A percentile compares a stretch with the other conserved stretches of the same genome.
phyloP scores from a whole-genome alignment of 64 coral and sea anemone species.

The Montipora capricornis region DNA sequence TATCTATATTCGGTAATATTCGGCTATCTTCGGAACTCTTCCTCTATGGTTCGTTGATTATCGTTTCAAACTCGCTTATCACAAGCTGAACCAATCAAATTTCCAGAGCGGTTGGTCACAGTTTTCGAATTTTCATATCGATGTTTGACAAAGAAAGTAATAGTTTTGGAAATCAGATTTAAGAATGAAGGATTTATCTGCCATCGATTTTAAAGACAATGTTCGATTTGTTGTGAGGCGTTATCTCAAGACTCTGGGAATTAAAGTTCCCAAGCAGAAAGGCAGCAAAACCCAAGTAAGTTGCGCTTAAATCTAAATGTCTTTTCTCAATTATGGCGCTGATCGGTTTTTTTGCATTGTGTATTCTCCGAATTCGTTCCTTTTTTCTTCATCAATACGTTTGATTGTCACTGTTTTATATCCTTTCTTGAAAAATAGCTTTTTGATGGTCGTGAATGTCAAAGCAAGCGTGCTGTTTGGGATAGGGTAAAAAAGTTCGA shows the following conservation, averaged over 20 bases:
- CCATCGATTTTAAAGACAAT: constrained; percentile 96
- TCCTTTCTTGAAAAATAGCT: too few species aligned
- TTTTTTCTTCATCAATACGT: too few species aligned
- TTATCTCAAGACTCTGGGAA: constrained; percentile 84
- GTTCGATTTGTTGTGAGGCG: constrained; percentile 88
- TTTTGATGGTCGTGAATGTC: too few species aligned
- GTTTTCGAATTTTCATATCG: constrained; percentile 71
- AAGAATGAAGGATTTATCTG: constrained; percentile 93
- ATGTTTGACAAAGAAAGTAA: background rate
- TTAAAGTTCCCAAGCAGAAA: constrained; percentile 96
- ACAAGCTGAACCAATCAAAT: constrained; percentile 65
- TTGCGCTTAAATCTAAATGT: too few species aligned
- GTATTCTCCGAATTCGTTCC: too few species aligned
- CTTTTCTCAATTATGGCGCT: too few species aligned
- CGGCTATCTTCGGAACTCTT: background rate
- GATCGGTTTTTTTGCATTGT: too few species aligned
- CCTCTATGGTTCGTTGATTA: background rate
- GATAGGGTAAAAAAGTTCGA: too few species aligned
- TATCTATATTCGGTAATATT: background rate
- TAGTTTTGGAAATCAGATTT: background rate
- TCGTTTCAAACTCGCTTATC: background rate
- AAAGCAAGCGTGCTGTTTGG: too few species aligned
- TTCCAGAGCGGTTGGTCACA: constrained; percentile 52
- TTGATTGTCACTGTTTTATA: too few species aligned
- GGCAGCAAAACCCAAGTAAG: constrained; percentile 71